Evolutionary conservation across 2,888 invertebrate genomes (phyloP), one percentile per base, ranked within the genome.

Genomic region (Cordilura impudica): DNA sequence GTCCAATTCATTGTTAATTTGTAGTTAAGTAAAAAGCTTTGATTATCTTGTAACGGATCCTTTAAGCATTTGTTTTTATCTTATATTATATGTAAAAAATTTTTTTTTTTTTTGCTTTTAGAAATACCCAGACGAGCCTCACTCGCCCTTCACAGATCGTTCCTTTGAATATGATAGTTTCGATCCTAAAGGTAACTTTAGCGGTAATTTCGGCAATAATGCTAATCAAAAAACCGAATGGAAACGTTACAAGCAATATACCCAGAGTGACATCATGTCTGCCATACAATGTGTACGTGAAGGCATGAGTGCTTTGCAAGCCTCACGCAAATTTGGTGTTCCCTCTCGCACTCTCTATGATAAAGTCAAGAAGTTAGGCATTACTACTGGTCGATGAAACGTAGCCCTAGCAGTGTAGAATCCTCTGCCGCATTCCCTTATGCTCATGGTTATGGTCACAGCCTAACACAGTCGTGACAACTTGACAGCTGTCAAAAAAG

Each of bases 241-340:
- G 97, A 97, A 97, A 88, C 92, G 97, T 70, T 97, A 97, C 90
- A 97, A 97, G 89, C 97, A 97, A 88, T 97, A 97, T 89, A 96
- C 96, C 3, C 92, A 95, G 78, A 93, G 94, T 81, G 96, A 97
- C 87, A 96, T 97, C 83, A 93, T 94, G 92, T 93, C 94, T 2
- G 97, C 97, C 23, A 97, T 97, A 81, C 95, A 95, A 84, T 96
- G 96, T 61, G 97, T 97, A 0, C 92, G 94, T 78, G 94, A 94
- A 81, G 96, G 96, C 47, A 96, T 96, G 96, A 96, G 95, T 85
- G 97, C 97, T 4, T 90, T 97, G 60, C 96, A 96, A 90, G 97
- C 97, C 0, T 95, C 97, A 2, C 92, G 95, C 69, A 95, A 95
- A 89, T 97, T 94, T 85, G 94, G 95, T 19, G 96, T 97, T 49